Base-by-base conservation (phyloP, 1,140 invertebrate genomes). In the Ephestia elutella region DNA sequence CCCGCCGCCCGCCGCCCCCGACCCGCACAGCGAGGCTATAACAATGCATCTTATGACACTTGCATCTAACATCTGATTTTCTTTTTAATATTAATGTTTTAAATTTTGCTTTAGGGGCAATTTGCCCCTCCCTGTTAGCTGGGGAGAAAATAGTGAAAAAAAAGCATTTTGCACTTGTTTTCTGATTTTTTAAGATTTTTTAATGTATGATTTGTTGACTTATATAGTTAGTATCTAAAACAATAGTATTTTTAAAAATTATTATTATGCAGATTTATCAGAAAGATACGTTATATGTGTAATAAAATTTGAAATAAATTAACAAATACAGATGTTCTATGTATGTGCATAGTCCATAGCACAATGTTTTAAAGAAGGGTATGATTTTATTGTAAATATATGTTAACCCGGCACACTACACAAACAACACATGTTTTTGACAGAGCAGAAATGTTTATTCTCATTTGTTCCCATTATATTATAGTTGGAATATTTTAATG, bases 1-100 rank as follows among this genome's bases (percentile, higher is more conserved):
- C 60, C 49, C 60, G 50, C 50, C 54, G 59, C 60, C 49, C 60
- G 50, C 50, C 54, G 59, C 20, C 19, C 21, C 53, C 48, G 56
- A 57, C 55, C 61, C 66, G 66, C 70, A 66, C 63, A 54, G 70
- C 66, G 65, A 62, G 63, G 68, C 65, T 63, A 62, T 74, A 72
- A 73, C 73, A 73, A 68, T 70, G 67, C 71, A 75, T 71, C 58
- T 65, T 63, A 56, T 61, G 64, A 64, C 63, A 60, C 30, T 11
- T 50, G 62, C 54, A 10, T 60, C 44, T 56, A 54, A 56, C 59
- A 56, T 54, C 50, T 53, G 19, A 3, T 53, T n/a, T 13, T 53
- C 2, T 25, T 17, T 60, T 35, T 56, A 54, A 56, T 44, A 50
- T 54, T n/a, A n/a, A n/a, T n/a, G n/a, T n/a, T n/a, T n/a, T n/a